phyloP scores from a whole-genome alignment of 2,888 invertebrate species.

The Eupithecia insigniata region DNA sequence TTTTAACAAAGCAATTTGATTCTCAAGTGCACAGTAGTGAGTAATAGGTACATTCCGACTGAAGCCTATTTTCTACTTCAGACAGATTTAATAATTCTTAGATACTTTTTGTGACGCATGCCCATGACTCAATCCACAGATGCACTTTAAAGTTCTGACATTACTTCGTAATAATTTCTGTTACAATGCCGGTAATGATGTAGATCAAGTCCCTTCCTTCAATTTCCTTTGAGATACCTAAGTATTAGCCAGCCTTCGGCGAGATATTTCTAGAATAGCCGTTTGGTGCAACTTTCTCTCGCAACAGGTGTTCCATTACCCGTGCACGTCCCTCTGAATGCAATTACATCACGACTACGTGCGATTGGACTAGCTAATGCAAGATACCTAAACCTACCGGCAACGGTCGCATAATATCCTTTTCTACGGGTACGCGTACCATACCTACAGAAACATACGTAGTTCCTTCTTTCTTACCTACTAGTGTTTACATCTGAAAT shows the following conservation, averaged over 20 bases:
- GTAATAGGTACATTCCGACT: constrained; percentile 5
- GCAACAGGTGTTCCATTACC: constrained; percentile 58
- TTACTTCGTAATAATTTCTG: constrained; percentile 44
- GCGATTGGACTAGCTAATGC: constrained; percentile 39
- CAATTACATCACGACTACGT: constrained; percentile 64
- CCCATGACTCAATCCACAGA: constrained; percentile 53
- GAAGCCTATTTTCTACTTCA: background rate
- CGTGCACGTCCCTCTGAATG: constrained; percentile 54
- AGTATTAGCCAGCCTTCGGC: constrained; percentile 40
- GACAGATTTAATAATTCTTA: constrained; percentile 35
- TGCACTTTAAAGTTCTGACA: constrained; percentile 50
- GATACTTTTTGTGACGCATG: constrained; percentile 54
- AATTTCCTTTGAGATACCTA: constrained; percentile 44
- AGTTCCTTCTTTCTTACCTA: background rate
- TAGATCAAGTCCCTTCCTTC: constrained; percentile 51
- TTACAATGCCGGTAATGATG: constrained; percentile 42
- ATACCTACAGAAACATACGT: background rate
- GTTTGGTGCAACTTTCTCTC: constrained; percentile 60
- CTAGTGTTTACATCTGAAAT: background rate
- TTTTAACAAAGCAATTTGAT: constrained; percentile 14
- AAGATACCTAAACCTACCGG: constrained; percentile 28
- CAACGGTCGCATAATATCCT: constrained; percentile 10
- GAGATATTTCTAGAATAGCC: constrained; percentile 41
- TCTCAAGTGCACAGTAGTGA: constrained; percentile 13
- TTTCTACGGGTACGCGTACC: background rate